Conservation (phyloP, 1,140 invertebrate species). For the Dendroctonus valens region DNA sequence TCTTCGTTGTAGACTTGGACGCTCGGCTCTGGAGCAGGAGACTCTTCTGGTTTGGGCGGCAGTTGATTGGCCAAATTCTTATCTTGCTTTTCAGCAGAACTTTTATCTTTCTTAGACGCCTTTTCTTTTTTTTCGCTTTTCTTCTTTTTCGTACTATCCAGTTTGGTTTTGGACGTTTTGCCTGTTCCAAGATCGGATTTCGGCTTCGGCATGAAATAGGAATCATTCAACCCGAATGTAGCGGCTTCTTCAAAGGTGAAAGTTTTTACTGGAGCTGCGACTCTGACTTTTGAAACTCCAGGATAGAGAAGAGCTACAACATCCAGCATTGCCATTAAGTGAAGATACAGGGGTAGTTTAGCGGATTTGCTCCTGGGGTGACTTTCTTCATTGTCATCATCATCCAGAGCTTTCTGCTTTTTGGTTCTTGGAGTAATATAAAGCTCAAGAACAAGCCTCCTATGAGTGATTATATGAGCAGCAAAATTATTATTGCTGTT, state of each 20-base stretch:
- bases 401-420: conserved; percentile 2
- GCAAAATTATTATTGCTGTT: conserved; percentile 28
- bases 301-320: conserved; percentile 41
- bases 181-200: conserved; percentile 1
- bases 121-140: conserved; percentile 30
- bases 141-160: conserved; percentile 26
- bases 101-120: conserved; percentile 28
- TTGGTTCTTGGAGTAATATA: conserved; percentile 31
- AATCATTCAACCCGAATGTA: conserved; percentile 35
- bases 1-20: conserved; percentile 38
- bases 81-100: conserved; percentile 25
- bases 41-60: conserved; percentile 26
- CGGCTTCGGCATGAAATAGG: conserved; percentile 40
- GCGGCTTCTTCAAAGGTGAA: conserved; percentile 40
- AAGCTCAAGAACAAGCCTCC: conserved; percentile 39
- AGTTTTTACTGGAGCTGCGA: conserved; percentile 41
- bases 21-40: conserved; percentile 38
- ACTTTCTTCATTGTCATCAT: conserved; percentile 13
- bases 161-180: conserved; percentile 21
- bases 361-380: not conserved
- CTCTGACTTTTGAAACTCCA: conserved; percentile 37
- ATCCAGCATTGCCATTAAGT: conserved; percentile 43
- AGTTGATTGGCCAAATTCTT: conserved; percentile 23
- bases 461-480: conserved; percentile 33
- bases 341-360: conserved; percentile 31